Evolutionary conservation across 2,888 invertebrate genomes (phyloP).

Genomic region (Drosophila mimica): DNA sequence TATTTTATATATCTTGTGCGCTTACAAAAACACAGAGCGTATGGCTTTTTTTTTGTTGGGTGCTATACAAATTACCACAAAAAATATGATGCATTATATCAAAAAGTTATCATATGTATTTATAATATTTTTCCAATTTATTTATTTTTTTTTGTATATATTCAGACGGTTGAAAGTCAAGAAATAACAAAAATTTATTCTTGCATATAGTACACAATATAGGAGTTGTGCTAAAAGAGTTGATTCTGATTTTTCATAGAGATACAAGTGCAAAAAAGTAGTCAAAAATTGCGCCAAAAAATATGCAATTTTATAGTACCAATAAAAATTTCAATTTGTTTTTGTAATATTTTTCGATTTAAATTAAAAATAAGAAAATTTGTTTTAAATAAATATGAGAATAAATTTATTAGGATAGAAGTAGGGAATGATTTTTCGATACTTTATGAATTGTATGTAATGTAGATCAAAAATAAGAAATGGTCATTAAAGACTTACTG

Average conservation of each 20-base stretch:
- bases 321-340: constrained; percentile 56
- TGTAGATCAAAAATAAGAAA: neutral
- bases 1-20: constrained; percentile 55
- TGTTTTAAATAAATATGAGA: constrained; percentile 3
- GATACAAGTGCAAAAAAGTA: constrained; percentile 81
- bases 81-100: constrained; percentile 76
- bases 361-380: constrained; percentile 23
- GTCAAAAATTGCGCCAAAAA: constrained; percentile 83
- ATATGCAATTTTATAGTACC: constrained; percentile 81
- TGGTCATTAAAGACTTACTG: neutral
- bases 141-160: constrained; percentile 33
- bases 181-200: constrained; percentile 66
- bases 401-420: constrained; percentile 3
- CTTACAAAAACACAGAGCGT: constrained; percentile 76
- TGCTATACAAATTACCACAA: constrained; percentile 83
- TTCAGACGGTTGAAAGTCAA: constrained; percentile 55
- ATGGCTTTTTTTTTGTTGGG: constrained; percentile 51
- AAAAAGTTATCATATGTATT: constrained; percentile 69
- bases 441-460: neutral
- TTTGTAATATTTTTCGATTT: constrained; percentile 34
- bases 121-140: constrained; percentile 47
- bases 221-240: constrained; percentile 70
- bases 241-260: constrained; percentile 53
- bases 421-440: constrained; percentile 4
- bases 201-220: constrained; percentile 76